Base-by-base conservation (phyloP, 2,888 invertebrate genomes). In the Callyntrura guangdongensis region DNA sequence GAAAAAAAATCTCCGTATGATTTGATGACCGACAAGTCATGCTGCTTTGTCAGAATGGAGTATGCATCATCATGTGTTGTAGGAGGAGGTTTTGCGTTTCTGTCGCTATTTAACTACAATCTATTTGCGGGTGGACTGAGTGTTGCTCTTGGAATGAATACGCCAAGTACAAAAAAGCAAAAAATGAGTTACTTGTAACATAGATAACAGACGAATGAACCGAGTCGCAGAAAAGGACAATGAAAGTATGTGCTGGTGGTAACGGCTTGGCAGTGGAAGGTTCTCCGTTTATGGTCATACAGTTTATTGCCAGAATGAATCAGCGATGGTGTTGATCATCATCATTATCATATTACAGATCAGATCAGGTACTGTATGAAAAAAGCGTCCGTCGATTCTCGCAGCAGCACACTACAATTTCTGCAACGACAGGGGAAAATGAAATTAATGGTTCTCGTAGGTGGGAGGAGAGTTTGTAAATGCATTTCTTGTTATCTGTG, bases 1-100 rank as follows among this genome's bases (percentile, higher is more conserved):
- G 87, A 72, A 87, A 87, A n/a, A n/a, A 87, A 87, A 87, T 87
- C 87, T 87, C 87, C 87, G 81, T 82, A 87, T 81, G 82, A 82
- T 69, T 81, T 81, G 81, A 81, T 72, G 87, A 87, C 87, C 72
- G 81, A 81, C 87, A 81, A 81, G n/a, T 59, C 61, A 81, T 17
- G 81, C 61, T 81, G 27, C 69, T 67, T 82, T 81, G 87, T 82
- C 59, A 74, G 85, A 86, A 67, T 25, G 45, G 20, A 45, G 25
- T 49, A 77, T 25, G 77, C 77, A 25, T 77, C 77, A 79, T n/a
- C 53, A 61, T 59, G 59, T 81, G 81, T 81, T 81, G 81, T 81
- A 81, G 81, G 81, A 81, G 81, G 81, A 81, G n/a, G 61, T 81
- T 81, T 81, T 36, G 59, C 61, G 17, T 45, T 36, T 53, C 11